phyloP scores from a whole-genome alignment of 2,113 vertebrate genomes.

The Ovis aries region DNA sequence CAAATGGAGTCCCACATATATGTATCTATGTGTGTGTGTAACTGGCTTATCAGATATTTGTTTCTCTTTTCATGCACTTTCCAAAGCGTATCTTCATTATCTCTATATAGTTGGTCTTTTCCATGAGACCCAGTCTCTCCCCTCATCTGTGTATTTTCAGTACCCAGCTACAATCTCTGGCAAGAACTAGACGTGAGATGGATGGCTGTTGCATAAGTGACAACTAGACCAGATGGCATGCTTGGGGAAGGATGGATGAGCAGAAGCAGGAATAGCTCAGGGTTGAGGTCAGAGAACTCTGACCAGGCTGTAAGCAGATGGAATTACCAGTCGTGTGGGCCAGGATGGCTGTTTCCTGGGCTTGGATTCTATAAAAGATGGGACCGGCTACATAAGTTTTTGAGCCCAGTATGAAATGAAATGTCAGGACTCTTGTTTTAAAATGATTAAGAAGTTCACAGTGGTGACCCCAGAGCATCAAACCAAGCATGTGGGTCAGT shows the following conservation, averaged over 20 bases:
- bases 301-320: too few relatives aligned
- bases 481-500: background rate
- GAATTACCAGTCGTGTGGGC: accelerated
- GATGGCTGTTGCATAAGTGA: background rate
- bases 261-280: background rate
- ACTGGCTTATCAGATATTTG: background rate
- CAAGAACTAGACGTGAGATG: background rate
- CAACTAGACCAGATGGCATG: background rate
- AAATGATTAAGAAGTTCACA: background rate
- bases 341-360: background rate
- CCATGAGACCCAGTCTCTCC: background rate
- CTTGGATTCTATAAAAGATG: background rate
- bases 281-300: background rate
- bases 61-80: background rate
- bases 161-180: too few relatives aligned
- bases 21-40: background rate
- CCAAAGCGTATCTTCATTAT: background rate
- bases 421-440: background rate
- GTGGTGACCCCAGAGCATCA: background rate
- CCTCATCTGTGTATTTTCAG: background rate
- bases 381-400: background rate
- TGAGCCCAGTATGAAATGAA: background rate
- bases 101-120: background rate
- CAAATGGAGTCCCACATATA: background rate
- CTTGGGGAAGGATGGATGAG: accelerated